Percentiles rank a stretch among this genome's conserved stretches.
Conservation (phyloP, 2,888 invertebrate species). For the Brassicogethes aeneus region DNA sequence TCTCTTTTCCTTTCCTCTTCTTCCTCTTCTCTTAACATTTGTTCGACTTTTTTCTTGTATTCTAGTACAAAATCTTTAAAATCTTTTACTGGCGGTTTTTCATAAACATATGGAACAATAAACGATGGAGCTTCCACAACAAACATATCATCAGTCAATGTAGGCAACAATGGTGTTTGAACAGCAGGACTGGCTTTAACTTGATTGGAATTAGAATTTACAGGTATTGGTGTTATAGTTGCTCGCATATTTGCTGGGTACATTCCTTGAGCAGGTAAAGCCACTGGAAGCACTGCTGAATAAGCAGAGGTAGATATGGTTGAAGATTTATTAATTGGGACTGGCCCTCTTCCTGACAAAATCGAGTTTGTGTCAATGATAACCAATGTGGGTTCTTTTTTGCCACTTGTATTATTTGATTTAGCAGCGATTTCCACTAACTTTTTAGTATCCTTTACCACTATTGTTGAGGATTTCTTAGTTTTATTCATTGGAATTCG, state of each 20-base stretch:
- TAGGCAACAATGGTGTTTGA: constrained; percentile 61
- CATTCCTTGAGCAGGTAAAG: constrained; percentile 52
- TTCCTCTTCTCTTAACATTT: constrained; percentile 35
- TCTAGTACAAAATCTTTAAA: constrained; percentile 64
- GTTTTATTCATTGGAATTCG: constrained; percentile 12
- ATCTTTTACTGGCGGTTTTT: constrained; percentile 75
- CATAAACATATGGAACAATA: constrained; percentile 88
- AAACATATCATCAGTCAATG: constrained; percentile 85
- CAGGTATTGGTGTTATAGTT: constrained; percentile 47
- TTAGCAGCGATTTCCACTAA: constrained; percentile 61
- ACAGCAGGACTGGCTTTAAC: constrained; percentile 25
- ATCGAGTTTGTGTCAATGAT: constrained; percentile 73
- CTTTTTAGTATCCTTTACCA: constrained; percentile 63
- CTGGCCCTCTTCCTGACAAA: constrained; percentile 52
- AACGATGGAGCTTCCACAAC: constrained; percentile 89
- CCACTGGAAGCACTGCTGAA: constrained; percentile 42
- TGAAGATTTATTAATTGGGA: constrained; percentile 40
- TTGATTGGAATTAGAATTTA: constrained; percentile 30
- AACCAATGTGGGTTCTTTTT: constrained; percentile 67
- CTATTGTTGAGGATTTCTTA: constrained; percentile 34
- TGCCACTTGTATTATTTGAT: constrained; percentile 37
- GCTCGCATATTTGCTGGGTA: constrained; percentile 54
- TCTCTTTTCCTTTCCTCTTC: constrained; percentile 30
- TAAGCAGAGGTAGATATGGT: constrained; percentile 29
- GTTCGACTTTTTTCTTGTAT: constrained; percentile 35